These are phyloP conservation scores for Drosophila sproati DNA, from an alignment of 1,140 invertebrate species.

Conservation along the genomic window DNA sequence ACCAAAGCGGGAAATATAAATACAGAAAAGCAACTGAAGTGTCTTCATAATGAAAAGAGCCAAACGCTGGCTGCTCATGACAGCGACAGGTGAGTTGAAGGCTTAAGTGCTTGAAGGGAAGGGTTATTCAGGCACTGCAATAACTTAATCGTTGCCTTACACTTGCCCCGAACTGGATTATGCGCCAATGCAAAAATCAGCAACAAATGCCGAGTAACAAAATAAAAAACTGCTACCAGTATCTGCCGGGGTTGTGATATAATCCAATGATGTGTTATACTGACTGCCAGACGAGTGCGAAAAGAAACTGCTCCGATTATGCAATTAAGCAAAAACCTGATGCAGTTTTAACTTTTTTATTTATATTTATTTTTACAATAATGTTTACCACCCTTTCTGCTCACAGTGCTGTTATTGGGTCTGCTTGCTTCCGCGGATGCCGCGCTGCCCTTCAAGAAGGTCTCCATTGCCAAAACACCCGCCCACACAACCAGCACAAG, in stretches of 20 bases:
- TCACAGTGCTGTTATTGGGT: slow-evolving; percentile 65
- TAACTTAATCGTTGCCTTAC: slow-evolving; percentile 11
- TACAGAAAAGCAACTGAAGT: slow-evolving; percentile 29
- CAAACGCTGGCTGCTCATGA: slow-evolving; percentile 74
- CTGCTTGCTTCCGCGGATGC: slow-evolving; percentile 63
- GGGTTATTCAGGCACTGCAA: slow-evolving; percentile 22
- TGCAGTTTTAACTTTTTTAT: slow-evolving; percentile 5
- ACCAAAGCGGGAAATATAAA: slow-evolving; percentile 26
- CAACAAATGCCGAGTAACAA: slow-evolving; percentile 29
- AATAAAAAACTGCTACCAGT: slow-evolving; percentile 12
- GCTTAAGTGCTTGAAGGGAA: slow-evolving; percentile 2
- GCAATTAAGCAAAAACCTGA: slow-evolving; percentile 32
- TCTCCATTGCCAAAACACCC: slow-evolving; percentile 77
- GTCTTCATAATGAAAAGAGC: slow-evolving; percentile 70
- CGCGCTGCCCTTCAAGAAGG: slow-evolving; percentile 78
- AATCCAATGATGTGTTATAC: slow-evolving; percentile 13
- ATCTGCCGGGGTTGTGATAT: slow-evolving; percentile 36
- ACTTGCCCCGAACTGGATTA: slow-evolving; percentile 34
- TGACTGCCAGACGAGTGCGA: slow-evolving; percentile 1
- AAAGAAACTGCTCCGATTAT: slow-evolving; percentile 41
- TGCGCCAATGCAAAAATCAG: slow-evolving; percentile 7
- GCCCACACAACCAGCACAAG: slow-evolving; percentile 65
- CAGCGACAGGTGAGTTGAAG: slow-evolving; percentile 69
- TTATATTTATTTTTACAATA: slow-evolving; percentile 5
- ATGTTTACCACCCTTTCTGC: slow-evolving; percentile 16